Percentiles rank a stretch among this genome's conserved stretches.
phyloP scores from a whole-genome alignment of 1,140 invertebrate genomes.

The Saccostrea glomerata region DNA sequence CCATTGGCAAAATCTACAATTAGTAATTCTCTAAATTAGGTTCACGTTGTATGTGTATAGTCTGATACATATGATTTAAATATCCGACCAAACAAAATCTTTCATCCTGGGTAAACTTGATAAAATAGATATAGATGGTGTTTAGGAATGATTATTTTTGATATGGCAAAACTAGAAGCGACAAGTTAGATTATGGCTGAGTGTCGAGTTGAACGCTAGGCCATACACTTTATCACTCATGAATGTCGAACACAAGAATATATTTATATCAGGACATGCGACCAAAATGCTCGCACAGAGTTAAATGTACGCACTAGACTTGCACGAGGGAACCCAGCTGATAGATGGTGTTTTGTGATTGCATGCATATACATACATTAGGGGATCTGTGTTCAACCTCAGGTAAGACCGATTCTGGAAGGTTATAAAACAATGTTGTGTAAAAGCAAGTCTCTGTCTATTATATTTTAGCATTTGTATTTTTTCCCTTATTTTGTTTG shows the following conservation, averaged over 20 bases:
- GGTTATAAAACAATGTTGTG: not conserved
- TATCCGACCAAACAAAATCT: not conserved
- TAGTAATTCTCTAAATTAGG: not conserved
- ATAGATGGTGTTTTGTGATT: conserved; percentile 32
- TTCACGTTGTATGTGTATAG: not conserved
- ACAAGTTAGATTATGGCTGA: conserved; percentile 20
- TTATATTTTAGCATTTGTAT: not conserved
- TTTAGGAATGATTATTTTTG: not conserved
- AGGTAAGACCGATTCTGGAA: conserved; percentile 11
- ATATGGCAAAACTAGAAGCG: conserved; percentile 23
- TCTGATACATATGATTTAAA: not conserved
- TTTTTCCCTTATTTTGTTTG: not conserved
- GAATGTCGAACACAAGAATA: conserved; percentile 22
- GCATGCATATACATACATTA: conserved; percentile 33
- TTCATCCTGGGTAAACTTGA: not conserved
- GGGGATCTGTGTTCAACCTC: not conserved
- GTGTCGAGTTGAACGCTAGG: not conserved
- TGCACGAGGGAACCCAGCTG: conserved; percentile 25
- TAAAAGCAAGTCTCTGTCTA: not conserved
- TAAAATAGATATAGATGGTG: not conserved
- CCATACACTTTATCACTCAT: conserved; percentile 24
- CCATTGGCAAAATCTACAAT: not conserved
- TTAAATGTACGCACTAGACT: conserved; percentile 24
- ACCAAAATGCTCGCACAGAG: conserved; percentile 32
- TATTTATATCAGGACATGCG: conserved; percentile 36